These are phyloP conservation scores for Pangasianodon hypophthalmus DNA, from an alignment of 2,113 vertebrate species.

Conservation along the genomic window DNA sequence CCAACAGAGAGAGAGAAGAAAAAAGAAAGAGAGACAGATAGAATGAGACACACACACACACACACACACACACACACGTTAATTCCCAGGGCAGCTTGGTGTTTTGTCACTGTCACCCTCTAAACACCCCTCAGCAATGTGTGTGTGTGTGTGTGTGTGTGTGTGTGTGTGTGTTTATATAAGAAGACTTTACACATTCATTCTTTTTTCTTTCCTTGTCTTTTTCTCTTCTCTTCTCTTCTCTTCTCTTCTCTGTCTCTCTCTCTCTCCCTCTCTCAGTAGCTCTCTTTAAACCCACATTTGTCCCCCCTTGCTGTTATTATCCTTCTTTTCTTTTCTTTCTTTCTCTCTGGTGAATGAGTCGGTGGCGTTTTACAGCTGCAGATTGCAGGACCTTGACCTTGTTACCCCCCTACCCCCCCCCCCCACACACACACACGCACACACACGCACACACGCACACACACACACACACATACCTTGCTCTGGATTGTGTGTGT, in stretches of 20 bases:
- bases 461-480: slow-evolving; percentile 7
- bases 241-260: background rate
- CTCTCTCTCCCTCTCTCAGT: slow-evolving; percentile 3
- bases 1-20: background rate
- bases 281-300: background rate
- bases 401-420: slow-evolving; percentile 60
- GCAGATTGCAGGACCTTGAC: slow-evolving; percentile 74
- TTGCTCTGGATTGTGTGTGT: slow-evolving; percentile 4
- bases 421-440: background rate
- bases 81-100: background rate
- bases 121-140: slow-evolving; percentile 3
- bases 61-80: background rate
- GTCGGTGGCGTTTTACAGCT: slow-evolving; percentile 75
- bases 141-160: background rate
- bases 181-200: background rate
- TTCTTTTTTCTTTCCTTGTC: background rate
- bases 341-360: slow-evolving; percentile 64
- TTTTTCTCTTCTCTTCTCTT: background rate
- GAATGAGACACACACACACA: background rate
- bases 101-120: background rate
- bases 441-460: background rate
- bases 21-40: background rate
- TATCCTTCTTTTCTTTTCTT: slow-evolving; percentile 21
- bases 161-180: background rate
- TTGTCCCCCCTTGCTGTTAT: background rate